Evolutionary conservation across 2,113 vertebrate species (phyloP).

Genomic region (Alexandromys fortis): DNA sequence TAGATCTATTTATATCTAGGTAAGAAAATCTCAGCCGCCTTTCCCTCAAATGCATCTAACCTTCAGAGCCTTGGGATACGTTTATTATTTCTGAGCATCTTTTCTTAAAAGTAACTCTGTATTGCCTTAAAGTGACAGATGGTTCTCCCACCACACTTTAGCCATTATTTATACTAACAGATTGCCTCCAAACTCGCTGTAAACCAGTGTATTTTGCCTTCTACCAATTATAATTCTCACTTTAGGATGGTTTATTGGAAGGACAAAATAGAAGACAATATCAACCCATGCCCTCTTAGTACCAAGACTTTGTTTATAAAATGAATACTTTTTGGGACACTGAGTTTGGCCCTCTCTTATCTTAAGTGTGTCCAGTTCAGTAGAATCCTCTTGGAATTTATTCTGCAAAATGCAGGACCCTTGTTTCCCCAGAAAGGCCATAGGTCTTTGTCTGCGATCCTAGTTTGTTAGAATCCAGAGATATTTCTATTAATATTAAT

Average conservation of each 20-base stretch:
- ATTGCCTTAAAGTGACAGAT: slow-evolving; percentile 71
- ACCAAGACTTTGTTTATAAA: neutral
- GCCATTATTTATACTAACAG: slow-evolving; percentile 65
- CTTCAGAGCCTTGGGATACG: slow-evolving; percentile 44
- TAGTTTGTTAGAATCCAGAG: neutral
- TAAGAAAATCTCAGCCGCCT: slow-evolving; percentile 42
- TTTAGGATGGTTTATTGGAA: neutral
- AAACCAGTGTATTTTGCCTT: slow-evolving; percentile 59
- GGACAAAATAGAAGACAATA: slow-evolving; percentile 15
- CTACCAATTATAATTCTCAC: slow-evolving; percentile 36
- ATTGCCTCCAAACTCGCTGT: slow-evolving; percentile 56
- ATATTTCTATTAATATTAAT: neutral
- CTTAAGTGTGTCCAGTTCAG: neutral
- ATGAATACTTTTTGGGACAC: neutral
- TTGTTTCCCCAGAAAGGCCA: neutral
- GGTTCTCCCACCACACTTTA: slow-evolving; percentile 45
- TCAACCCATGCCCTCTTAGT: neutral
- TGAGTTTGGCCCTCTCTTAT: neutral
- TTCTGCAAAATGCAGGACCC: neutral
- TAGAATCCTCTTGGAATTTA: neutral
- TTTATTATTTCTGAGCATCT: slow-evolving; percentile 25
- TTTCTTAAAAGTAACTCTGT: slow-evolving; percentile 61
- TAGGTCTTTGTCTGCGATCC: neutral
- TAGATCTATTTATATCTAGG: neutral
- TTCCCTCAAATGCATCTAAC: slow-evolving; percentile 48